Evolutionary conservation across 2,888 invertebrate species (phyloP).

Genomic region (Nephrotoma flavescens): DNA sequence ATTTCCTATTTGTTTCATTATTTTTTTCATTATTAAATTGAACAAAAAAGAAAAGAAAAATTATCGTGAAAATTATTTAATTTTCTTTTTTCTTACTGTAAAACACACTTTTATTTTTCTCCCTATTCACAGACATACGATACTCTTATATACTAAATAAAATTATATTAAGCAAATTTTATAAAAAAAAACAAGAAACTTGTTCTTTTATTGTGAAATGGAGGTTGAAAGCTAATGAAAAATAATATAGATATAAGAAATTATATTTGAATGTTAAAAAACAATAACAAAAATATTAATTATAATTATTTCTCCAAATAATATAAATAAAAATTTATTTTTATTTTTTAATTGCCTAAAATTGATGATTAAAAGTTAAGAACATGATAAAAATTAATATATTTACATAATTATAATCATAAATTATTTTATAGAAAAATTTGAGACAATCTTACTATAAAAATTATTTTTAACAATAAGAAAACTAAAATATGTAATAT

Average conservation of each 20-base stretch:
- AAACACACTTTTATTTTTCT: background rate
- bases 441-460: background rate
- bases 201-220: background rate
- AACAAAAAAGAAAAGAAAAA: background rate
- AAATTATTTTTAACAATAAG: background rate
- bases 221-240: background rate
- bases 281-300: background rate
- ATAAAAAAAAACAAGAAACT: background rate
- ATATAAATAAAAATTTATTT: background rate
- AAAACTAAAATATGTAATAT: background rate
- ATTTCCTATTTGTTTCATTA: background rate
- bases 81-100: background rate
- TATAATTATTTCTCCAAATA: background rate
- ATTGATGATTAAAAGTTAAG: background rate
- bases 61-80: background rate
- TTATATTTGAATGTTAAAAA: background rate
- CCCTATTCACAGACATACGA: background rate
- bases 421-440: background rate
- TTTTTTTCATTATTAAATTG: background rate
- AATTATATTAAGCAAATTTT: background rate
- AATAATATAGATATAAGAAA: background rate
- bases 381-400: background rate
- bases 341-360: background rate
- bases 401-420: background rate
- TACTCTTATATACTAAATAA: background rate